A percentile compares a stretch with the other conserved stretches of the same genome.
phyloP scores from a whole-genome alignment of 2,113 vertebrate genomes.

The Salvelinus alpinus region DNA sequence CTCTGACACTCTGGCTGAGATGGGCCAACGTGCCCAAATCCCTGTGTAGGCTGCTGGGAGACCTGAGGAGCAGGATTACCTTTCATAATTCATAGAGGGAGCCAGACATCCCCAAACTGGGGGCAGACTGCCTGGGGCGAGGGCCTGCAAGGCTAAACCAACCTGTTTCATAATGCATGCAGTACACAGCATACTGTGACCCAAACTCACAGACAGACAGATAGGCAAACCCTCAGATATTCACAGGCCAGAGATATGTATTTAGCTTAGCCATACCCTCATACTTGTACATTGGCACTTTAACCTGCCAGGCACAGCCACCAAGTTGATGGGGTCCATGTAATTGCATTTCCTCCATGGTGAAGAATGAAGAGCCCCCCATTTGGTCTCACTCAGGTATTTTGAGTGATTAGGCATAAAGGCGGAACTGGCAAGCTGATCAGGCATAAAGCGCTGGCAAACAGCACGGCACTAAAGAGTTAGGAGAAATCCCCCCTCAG shows the following conservation, averaged over 20 bases:
- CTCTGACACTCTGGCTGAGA: slow-evolving; percentile 46
- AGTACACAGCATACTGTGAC: slow-evolving; percentile 17
- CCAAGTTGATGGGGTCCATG: slow-evolving; percentile 5
- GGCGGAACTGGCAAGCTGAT: slow-evolving; percentile 32
- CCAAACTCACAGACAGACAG: slow-evolving; percentile 16
- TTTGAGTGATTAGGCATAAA: slow-evolving; percentile 51
- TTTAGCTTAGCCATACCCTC: slow-evolving; percentile 37
- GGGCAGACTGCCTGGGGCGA: slow-evolving; percentile 37
- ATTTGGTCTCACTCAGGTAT: slow-evolving; percentile 40
- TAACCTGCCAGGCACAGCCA: not conserved
- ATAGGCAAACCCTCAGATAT: slow-evolving; percentile 6
- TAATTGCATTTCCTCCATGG: slow-evolving; percentile 12
- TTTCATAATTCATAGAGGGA: slow-evolving; percentile 76
- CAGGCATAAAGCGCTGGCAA: slow-evolving; percentile 47
- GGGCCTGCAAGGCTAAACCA: slow-evolving; percentile 29
- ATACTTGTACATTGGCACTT: slow-evolving; percentile 14
- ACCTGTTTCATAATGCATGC: slow-evolving; percentile 60
- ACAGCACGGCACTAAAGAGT: slow-evolving; percentile 46
- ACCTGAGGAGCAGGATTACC: slow-evolving; percentile 51
- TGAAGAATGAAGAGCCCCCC: slow-evolving; percentile 24
- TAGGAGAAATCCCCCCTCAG: slow-evolving; percentile 42
- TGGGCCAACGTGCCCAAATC: slow-evolving; percentile 44
- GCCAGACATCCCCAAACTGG: slow-evolving; percentile 56
- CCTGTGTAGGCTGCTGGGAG: slow-evolving; percentile 52
- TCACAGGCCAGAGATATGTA: slow-evolving; percentile 18